These are phyloP conservation scores for Corythaeola cristata DNA, from an alignment of 2,113 vertebrate genomes.

Conservation along the genomic window DNA sequence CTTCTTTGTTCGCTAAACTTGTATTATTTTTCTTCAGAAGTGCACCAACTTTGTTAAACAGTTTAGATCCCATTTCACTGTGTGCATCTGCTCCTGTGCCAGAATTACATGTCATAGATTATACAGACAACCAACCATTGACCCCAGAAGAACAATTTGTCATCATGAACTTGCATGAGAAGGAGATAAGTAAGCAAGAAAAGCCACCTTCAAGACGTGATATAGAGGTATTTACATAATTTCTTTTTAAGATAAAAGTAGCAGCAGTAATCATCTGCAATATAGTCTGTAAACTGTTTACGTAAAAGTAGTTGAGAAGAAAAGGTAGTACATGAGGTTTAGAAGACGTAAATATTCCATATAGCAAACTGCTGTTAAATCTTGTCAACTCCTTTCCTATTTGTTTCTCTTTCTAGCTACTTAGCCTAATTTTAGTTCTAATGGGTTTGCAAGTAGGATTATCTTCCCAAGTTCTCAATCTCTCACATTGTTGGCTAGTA, in stretches of 20 bases:
- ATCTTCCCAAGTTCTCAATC: neutral
- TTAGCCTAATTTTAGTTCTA: neutral
- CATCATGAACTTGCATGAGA: conserved; percentile 79
- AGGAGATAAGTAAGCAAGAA: conserved; percentile 57
- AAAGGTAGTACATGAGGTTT: neutral
- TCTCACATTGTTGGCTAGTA: neutral
- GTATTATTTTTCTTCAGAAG: conserved; percentile 1
- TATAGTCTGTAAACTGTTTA: neutral
- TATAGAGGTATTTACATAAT: conserved; percentile 75
- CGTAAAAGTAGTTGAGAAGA: neutral
- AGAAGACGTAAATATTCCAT: neutral
- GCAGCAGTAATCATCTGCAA: neutral
- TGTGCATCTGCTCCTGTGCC: neutral
- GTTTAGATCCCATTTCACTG: neutral
- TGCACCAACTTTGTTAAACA: neutral
- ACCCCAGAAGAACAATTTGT: conserved; percentile 84
- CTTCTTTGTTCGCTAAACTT: neutral
- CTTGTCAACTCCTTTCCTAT: neutral
- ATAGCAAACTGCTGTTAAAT: neutral
- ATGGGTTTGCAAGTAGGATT: neutral
- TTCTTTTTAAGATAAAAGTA: neutral
- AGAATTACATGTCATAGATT: neutral
- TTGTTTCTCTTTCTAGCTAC: neutral
- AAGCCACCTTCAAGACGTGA: conserved; percentile 75
- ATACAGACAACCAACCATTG: conserved; percentile 69